Conservation (phyloP, 2,888 invertebrate genomes). For the Synanthedon andrenaeformis region DNA sequence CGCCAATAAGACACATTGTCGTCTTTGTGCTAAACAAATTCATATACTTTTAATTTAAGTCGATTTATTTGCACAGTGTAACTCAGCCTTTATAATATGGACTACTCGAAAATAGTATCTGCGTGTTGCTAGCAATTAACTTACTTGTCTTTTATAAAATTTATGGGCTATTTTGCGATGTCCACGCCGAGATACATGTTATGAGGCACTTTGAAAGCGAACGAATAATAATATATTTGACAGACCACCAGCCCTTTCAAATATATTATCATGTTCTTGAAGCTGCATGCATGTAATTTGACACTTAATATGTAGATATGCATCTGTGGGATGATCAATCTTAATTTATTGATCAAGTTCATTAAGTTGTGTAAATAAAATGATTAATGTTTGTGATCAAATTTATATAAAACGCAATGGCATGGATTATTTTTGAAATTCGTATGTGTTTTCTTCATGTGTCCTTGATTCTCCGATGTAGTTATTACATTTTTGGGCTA, state of each 20-base stretch:
- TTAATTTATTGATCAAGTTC: neutral
- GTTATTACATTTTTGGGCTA: no score
- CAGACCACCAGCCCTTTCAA: constrained; percentile 16
- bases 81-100: neutral
- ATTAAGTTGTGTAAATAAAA: neutral
- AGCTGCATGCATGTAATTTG: neutral
- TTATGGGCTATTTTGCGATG: constrained; percentile 32
- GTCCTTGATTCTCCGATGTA: no score
- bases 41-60: no score
- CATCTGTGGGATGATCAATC: neutral
- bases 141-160: constrained; percentile 34
- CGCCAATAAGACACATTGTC: no score
- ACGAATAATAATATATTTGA: constrained; percentile 19
- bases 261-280: constrained; percentile 13
- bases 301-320: neutral
- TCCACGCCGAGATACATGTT: constrained; percentile 18
- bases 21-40: no score
- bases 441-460: no score
- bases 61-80: neutral
- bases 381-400: no score
- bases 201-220: constrained; percentile 18
- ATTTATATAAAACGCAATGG: no score
- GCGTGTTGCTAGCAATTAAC: constrained; percentile 32
- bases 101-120: neutral
- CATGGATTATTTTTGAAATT: no score